These are phyloP conservation scores for Scaptomyza polygonia DNA, from an alignment of 2,888 invertebrate species.

Conservation along the genomic window DNA sequence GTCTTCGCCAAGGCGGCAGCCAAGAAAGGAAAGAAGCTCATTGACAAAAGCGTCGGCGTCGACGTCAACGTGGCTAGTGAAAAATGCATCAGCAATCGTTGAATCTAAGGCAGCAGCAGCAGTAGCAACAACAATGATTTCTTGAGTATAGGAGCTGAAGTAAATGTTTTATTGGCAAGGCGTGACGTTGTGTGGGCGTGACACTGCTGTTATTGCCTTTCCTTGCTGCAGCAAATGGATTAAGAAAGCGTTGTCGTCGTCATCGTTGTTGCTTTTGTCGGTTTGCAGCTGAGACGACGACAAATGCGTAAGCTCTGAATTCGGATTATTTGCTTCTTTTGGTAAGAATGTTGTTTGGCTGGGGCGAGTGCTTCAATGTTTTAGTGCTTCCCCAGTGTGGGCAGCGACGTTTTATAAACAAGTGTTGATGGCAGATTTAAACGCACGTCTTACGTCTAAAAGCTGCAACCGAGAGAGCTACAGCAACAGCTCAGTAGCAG, in stretches of 20 bases:
- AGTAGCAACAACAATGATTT: constrained; percentile 6
- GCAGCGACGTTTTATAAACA: constrained; percentile 57
- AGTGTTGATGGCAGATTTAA: constrained; percentile 69
- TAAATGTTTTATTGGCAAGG: constrained; percentile 49
- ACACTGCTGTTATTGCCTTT: constrained; percentile 5
- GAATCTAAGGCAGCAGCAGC: constrained; percentile 9
- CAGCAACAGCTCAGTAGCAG: constrained; percentile 32
- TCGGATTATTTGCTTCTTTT: constrained; percentile 29
- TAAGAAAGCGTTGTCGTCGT: constrained; percentile 37
- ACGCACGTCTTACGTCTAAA: constrained; percentile 45
- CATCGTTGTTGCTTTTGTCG: background rate
- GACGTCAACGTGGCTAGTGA: constrained; percentile 14
- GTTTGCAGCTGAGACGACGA: constrained; percentile 47
- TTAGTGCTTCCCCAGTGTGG: background rate
- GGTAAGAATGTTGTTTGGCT: constrained; percentile 10
- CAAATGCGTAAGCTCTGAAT: constrained; percentile 61
- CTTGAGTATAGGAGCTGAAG: constrained; percentile 19
- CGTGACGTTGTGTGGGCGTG: constrained; percentile 34
- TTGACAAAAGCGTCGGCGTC: constrained; percentile 36
- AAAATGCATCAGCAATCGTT: constrained; percentile 18
- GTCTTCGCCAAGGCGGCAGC: constrained; percentile 27
- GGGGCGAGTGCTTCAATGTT: constrained; percentile 1
- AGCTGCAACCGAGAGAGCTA: constrained; percentile 33
- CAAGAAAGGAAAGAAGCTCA: constrained; percentile 37
- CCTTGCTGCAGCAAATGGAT: constrained; percentile 44